These are phyloP conservation scores for Nebria salina DNA, from an alignment of 2,888 invertebrate genomes.

Conservation along the genomic window DNA sequence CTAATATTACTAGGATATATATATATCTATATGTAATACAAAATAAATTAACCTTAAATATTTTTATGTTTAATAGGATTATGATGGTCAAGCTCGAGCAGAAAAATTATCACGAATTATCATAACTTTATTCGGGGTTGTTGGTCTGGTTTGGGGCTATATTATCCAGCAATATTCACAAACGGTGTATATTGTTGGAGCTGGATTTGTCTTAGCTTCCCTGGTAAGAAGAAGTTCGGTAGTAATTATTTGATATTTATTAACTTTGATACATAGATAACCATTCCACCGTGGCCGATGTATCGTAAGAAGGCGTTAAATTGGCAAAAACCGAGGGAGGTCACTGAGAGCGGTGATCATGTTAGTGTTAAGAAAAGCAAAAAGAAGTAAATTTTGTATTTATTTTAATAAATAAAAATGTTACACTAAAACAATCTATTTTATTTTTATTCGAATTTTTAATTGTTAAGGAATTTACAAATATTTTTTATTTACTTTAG, in stretches of 20 bases:
- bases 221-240: conserved; percentile 70
- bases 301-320: conserved; percentile 87
- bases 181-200: conserved; percentile 91
- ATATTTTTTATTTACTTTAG: background rate
- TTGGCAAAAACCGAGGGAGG: conserved; percentile 83
- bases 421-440: background rate
- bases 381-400: conserved; percentile 52
- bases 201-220: conserved; percentile 88
- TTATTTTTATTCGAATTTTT: background rate
- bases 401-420: conserved; percentile 11
- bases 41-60: conserved; percentile 20
- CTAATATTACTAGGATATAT: conserved; percentile 40
- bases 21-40: background rate
- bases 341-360: conserved; percentile 51
- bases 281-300: conserved; percentile 97
- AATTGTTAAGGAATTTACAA: background rate
- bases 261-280: conserved; percentile 67
- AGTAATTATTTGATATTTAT: conserved; percentile 10
- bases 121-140: conserved; percentile 88
- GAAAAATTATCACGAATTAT: conserved; percentile 90
- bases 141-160: conserved; percentile 92
- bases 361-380: conserved; percentile 54
- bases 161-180: conserved; percentile 95
- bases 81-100: conserved; percentile 89
- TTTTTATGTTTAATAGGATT: conserved; percentile 72